Conservation (phyloP, 2,888 invertebrate species). For the Eudemis profundana region DNA sequence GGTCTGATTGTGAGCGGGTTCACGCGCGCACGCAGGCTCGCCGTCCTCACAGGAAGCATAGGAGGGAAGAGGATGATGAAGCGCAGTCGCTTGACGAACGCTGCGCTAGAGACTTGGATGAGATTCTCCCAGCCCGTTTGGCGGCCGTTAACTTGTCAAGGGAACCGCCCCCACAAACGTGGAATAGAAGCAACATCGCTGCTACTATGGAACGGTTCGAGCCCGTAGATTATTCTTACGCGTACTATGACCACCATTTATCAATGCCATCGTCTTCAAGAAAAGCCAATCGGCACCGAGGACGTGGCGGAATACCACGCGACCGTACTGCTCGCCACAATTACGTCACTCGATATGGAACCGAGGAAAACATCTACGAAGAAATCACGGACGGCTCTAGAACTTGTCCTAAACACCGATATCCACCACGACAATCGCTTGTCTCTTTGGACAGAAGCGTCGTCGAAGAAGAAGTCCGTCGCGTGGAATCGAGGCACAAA, state of each 20-base stretch:
- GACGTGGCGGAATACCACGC: constrained; percentile 74
- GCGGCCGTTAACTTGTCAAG: constrained; percentile 79
- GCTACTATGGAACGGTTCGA: constrained; percentile 88
- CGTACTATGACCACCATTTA: constrained; percentile 91
- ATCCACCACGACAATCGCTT: constrained; percentile 85
- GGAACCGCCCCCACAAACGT: constrained; percentile 80
- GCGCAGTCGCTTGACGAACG: constrained; percentile 80
- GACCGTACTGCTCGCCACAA: constrained; percentile 86
- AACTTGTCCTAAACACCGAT: constrained; percentile 81
- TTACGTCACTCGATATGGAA: constrained; percentile 91
- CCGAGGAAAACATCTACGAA: constrained; percentile 94
- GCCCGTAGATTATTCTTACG: constrained; percentile 92
- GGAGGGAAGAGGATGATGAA: constrained; percentile 76
- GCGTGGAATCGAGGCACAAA: constrained; percentile 93
- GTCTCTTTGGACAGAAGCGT: constrained; percentile 89
- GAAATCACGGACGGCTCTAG: constrained; percentile 89
- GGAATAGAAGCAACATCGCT: constrained; percentile 87
- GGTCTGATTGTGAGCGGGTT: constrained; percentile 71
- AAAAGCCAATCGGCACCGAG: constrained; percentile 76
- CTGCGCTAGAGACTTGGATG: constrained; percentile 80
- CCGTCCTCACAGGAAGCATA: constrained; percentile 71
- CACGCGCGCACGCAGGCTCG: constrained; percentile 73
- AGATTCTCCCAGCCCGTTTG: constrained; percentile 81
- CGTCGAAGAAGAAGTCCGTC: constrained; percentile 93
- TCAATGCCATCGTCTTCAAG: constrained; percentile 86